Percentiles rank a stretch among this genome's conserved stretches.
phyloP scores from a whole-genome alignment of 2,888 invertebrate genomes.

The Conops quadrifasciatus region DNA sequence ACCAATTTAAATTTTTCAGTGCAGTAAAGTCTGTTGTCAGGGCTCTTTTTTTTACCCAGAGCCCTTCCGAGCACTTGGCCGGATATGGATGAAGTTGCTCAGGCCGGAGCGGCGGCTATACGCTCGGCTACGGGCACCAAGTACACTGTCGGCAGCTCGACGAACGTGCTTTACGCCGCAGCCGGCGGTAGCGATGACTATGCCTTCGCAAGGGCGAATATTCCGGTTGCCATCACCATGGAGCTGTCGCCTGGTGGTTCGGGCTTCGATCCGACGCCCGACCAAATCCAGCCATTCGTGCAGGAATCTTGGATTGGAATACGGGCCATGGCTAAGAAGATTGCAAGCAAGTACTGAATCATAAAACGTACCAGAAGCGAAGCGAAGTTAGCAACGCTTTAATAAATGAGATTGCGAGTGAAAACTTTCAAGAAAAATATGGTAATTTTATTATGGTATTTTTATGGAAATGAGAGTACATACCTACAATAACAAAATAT shows the following conservation, averaged over 20 bases:
- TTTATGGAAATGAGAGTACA: too few relatives aligned
- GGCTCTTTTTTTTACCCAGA: constrained; percentile 43
- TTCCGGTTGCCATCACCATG: constrained; percentile 71
- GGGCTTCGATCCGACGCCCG: constrained; percentile 70
- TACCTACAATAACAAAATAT: too few relatives aligned
- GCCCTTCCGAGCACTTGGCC: constrained; percentile 64
- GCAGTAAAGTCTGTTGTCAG: background rate
- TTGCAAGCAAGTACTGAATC: constrained; percentile 41
- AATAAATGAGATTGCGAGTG: too few relatives aligned
- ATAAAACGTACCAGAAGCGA: background rate
- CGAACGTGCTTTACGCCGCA: constrained; percentile 66
- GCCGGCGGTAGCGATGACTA: constrained; percentile 75
- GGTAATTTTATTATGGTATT: too few relatives aligned
- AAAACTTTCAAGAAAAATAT: too few relatives aligned
- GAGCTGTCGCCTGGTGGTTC: constrained; percentile 70
- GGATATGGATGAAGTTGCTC: constrained; percentile 62
- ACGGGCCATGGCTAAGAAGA: constrained; percentile 57
- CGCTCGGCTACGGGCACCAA: constrained; percentile 52
- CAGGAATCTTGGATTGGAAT: constrained; percentile 69
- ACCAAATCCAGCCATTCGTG: constrained; percentile 68
- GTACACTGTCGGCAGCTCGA: constrained; percentile 65
- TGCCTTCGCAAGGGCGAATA: constrained; percentile 68
- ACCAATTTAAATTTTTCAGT: constrained; percentile 67
- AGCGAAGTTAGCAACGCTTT: too few relatives aligned
- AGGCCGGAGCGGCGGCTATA: constrained; percentile 62